A percentile compares a stretch with the other conserved stretches of the same genome.
Conservation (phyloP, 2,888 invertebrate species). For the Falcaria lacertinaria region DNA sequence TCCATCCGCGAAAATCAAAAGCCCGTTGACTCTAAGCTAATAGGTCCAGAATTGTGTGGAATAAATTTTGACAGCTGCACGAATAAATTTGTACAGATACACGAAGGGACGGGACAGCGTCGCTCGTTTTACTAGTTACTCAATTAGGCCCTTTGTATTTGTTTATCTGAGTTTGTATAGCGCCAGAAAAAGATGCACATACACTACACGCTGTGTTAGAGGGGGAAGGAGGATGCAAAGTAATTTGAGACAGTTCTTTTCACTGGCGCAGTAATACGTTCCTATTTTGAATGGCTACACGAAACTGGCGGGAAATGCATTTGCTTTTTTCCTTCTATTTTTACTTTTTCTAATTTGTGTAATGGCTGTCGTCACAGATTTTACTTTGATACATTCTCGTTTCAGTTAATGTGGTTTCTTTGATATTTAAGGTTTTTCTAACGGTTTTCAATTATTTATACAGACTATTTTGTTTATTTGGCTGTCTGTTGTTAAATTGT, state of each 20-base stretch:
- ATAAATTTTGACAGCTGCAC: conserved; percentile 13
- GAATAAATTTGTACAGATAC: conserved; percentile 39
- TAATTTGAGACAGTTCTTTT: conserved; percentile 80
- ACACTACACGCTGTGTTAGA: conserved; percentile 24
- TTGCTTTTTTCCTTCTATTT: conserved; percentile 47
- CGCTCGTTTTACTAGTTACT: conserved; percentile 80
- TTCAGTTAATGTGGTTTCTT: conserved; percentile 41
- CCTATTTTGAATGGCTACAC: conserved; percentile 78
- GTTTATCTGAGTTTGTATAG: conserved; percentile 79
- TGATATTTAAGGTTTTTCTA: conserved; percentile 19
- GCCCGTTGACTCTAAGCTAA: conserved; percentile 13
- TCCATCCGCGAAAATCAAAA: conserved; percentile 1
- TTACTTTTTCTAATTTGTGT: conserved; percentile 65
- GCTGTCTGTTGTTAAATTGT: conserved; percentile 6
- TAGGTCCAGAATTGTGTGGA: conserved; percentile 26
- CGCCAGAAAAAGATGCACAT: conserved; percentile 43
- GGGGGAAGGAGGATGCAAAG: conserved; percentile 49
- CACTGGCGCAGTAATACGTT: conserved; percentile 72
- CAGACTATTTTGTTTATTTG: background rate
- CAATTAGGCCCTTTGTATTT: conserved; percentile 81
- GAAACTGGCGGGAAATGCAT: conserved; percentile 76
- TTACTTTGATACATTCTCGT: conserved; percentile 62
- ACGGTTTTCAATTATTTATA: conserved; percentile 11
- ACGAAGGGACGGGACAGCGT: conserved; percentile 71
- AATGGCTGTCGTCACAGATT: conserved; percentile 59